Evolutionary conservation across 2,113 vertebrate genomes (phyloP), one percentile per base, ranked within the genome.

Genomic region (Cebidichthys violaceus): DNA sequence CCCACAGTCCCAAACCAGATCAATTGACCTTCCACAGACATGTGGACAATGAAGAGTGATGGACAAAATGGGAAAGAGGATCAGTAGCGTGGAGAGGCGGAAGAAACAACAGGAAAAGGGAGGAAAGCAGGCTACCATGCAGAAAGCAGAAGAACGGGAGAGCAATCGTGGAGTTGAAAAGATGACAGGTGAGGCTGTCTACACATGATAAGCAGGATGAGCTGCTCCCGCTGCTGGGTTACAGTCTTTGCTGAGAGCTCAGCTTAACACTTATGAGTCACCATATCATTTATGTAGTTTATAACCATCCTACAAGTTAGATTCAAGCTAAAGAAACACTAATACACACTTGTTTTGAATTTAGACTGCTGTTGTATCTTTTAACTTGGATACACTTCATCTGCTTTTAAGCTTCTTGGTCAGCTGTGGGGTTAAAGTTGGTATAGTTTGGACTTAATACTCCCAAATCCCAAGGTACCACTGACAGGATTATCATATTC

Each of bases 21-120:
- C 92, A 92, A 92, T 89, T 92, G 92, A 88, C 87, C 90, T 94
- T 93, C 88, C 59, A 20, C 68, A 60, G 83, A 85, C 90, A 87
- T 61, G 66, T 84, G 82, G 87, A 85, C 86, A 88, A 88, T 91
- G 86, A 89, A 89, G 85, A 89, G 77, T 91, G 88, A 88, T 91
- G 69, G 78, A 75, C 67, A 45, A 86, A 88, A 83, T 67, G 71
- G 86, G 72, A 79, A 85, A 59, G 78, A 61, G 47, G 71, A 85
- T 86, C 78, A 79, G 81, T 33, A 74, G 57, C 29, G 74, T 50
- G 73, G 77, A 82, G 33, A 39, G 3, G 17, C 78, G 54, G 57
- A 24, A 70, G 64, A 75, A 83, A 87, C 77, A 79, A 83, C 47
- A 45, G 67, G 79, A 72, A 70, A 33, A 61, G 60, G 15, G 54